phyloP scores from a whole-genome alignment of 2,888 invertebrate genomes.

The Cephus pulcher region DNA sequence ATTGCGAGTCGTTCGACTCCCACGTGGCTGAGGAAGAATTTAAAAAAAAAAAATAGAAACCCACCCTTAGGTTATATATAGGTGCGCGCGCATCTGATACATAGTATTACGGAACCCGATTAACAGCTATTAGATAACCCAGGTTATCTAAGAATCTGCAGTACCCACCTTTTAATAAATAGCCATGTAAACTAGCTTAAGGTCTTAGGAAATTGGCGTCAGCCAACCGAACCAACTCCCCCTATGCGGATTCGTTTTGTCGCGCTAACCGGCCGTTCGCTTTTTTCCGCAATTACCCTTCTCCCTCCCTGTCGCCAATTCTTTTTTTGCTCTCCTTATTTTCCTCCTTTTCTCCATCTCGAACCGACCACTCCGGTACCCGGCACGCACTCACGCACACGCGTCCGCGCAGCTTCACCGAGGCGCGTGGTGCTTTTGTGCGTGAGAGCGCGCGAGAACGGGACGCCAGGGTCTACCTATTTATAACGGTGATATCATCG shows the following conservation, averaged over 20 bases:
- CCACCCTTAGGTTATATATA: background rate
- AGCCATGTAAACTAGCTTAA: background rate
- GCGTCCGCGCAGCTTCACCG: background rate
- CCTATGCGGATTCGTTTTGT: background rate
- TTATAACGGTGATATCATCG: slow-evolving; percentile 65
- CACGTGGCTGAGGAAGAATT: background rate
- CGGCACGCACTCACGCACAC: slow-evolving; percentile 10
- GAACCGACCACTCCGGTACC: slow-evolving; percentile 27
- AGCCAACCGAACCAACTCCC: background rate
- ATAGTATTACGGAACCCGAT: background rate
- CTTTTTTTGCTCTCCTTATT: slow-evolving; percentile 6
- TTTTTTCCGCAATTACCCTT: slow-evolving; percentile 3
- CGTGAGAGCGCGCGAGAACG: slow-evolving; percentile 1
- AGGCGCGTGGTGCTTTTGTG: background rate
- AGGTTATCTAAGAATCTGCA: background rate
- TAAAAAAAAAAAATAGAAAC: background rate
- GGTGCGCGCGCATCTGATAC: background rate
- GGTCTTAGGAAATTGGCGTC: background rate
- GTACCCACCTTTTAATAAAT: background rate
- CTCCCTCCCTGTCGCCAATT: background rate
- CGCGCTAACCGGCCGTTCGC: background rate
- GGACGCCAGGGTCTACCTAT: slow-evolving; percentile 55
- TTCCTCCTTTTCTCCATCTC: slow-evolving; percentile 14
- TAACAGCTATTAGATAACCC: background rate
- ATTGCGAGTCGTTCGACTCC: background rate